These are phyloP conservation scores for Lerista edwardsae DNA, from an alignment of 2,797 vertebrate genomes.

Conservation along the genomic window DNA sequence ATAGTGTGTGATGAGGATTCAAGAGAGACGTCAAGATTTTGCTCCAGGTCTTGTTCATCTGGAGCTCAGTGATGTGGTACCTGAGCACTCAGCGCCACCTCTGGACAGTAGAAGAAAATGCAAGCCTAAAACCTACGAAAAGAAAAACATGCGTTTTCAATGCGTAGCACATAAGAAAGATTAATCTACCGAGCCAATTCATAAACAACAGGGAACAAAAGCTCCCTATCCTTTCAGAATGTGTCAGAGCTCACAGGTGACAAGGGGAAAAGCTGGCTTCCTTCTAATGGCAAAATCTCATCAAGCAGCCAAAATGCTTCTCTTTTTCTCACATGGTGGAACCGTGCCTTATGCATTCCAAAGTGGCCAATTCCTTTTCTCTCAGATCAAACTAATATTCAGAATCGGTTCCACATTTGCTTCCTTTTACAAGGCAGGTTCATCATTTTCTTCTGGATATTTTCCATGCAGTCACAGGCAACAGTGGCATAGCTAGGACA, in stretches of 20 bases:
- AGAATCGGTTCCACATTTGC: not conserved
- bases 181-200: constrained; percentile 44
- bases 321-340: constrained; percentile 13
- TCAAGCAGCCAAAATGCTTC: constrained; percentile 6
- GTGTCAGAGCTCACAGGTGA: constrained; percentile 9
- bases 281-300: not conserved
- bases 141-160: not conserved
- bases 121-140: constrained; percentile 50
- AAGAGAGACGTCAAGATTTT: not conserved
- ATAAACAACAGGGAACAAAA: constrained; percentile 37
- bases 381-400: constrained; percentile 10
- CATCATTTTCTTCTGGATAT: not conserved
- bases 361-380: not conserved
- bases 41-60: constrained; percentile 38
- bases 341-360: constrained; percentile 4
- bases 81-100: constrained; percentile 67
- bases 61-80: constrained; percentile 36
- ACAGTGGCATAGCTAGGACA: no score
- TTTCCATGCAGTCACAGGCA: not conserved
- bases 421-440: not conserved
- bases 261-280: not conserved
- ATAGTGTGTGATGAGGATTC: not conserved
- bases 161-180: constrained; percentile 21
- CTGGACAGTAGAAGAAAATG: constrained; percentile 61
- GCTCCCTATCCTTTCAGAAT: not conserved